Evolutionary conservation across 1,140 invertebrate genomes (phyloP), one percentile per base, ranked within the genome.

Genomic region (Drosophila sproati): DNA sequence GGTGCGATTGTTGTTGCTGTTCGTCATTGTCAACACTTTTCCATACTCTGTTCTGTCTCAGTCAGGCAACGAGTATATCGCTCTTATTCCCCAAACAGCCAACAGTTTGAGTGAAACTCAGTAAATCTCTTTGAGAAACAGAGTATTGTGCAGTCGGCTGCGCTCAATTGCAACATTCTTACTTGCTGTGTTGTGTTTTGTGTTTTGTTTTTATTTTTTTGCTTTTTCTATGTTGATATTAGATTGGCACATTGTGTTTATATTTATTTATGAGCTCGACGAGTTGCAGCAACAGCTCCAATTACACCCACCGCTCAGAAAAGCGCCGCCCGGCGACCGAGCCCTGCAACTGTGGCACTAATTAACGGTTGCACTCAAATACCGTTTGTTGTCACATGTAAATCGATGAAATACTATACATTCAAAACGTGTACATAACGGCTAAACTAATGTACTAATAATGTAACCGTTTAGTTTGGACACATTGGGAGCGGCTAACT

Each of bases 11-110:
- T 12, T 64, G 37, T 51, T 76, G 63, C 39, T 50, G 47, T 66
- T 69, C 41, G 66, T 55, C 48, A 73, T 73, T 72, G 73, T 80
- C 73, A 80, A 77, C 60, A 79, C 37, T n/a, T n/a, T 62, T 62
- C 32, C 8, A n/a, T 5, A 28, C 31, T 7, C 50, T n/a, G 39
- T 41, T 41, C 34, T 34, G 2, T 10, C 37, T 5, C 37, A 20
- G 20, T 2, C 7, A 41, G 39, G 8, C 7, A 5, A 41, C 39
- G 7, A 41, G 7, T 41, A 39, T 39, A 7, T 7, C 8, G 37
- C 37, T 20, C 20, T 2, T 20, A 20, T 20, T 20, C 20, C 20
- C 20, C 20, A 0, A 20, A 20, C 20, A 20, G 20, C 20, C 20
- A 20, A 20, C 20, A 20, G 20, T 20, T 1, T 20, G 20, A 20